Percentiles rank a stretch among this genome's conserved stretches.
phyloP scores from a whole-genome alignment of 2,113 vertebrate genomes.

The Heterocephalus glaber region DNA sequence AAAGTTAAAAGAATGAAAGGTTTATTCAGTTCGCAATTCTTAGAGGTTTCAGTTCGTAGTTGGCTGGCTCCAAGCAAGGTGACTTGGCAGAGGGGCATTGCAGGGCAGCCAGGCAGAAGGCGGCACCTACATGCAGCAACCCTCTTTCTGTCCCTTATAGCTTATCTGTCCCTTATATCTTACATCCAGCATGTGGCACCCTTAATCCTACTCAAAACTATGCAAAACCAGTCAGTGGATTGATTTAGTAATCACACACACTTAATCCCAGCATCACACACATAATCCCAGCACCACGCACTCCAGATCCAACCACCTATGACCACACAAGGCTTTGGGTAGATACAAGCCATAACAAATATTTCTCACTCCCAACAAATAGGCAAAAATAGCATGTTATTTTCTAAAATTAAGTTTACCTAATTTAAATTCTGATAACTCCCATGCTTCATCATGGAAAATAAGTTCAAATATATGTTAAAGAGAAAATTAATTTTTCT shows the following conservation, averaged over 20 bases:
- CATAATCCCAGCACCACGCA: not conserved
- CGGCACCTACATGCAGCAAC: not conserved
- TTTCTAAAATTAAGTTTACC: not conserved
- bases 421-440: slow-evolving; percentile 13
- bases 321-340: not conserved
- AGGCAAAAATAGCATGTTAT: not conserved
- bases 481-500: slow-evolving; percentile 7
- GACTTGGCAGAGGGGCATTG: not conserved
- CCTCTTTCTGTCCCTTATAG: not conserved
- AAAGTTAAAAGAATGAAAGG: not conserved
- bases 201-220: not conserved
- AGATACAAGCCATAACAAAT: not conserved
- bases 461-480: slow-evolving; percentile 6
- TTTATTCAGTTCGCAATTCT: not conserved
- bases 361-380: not conserved
- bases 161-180: not conserved
- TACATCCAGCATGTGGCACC: not conserved
- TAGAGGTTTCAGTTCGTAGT: not conserved
- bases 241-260: not conserved
- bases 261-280: not conserved
- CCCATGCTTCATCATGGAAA: not conserved
- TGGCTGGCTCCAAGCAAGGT: not conserved
- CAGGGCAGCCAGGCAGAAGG: not conserved
- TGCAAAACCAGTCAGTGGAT: not conserved
- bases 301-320: not conserved